Base-by-base conservation (phyloP, 2,797 vertebrate species). In the Myiotriccus ornatus region DNA sequence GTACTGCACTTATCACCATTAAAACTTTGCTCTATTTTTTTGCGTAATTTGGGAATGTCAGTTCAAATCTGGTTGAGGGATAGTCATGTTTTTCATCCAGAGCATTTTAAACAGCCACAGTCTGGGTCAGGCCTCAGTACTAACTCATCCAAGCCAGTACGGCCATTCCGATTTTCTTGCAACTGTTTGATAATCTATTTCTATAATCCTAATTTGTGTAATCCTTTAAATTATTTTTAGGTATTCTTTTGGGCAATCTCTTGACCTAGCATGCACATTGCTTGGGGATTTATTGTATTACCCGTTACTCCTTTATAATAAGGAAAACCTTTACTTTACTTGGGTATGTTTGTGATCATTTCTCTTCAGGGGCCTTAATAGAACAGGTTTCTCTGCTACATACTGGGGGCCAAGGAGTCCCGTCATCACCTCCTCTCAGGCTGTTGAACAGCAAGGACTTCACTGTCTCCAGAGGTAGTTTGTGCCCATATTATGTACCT, bases 161-260 rank as follows among this genome's bases (percentile, higher is more conserved):
- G 34, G n/a, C 63, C 20, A 12, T 88, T 60, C 32, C 25, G 13
- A 12, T 82, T 87, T 85, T 89, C 32, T 79, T 91, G 10, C 59
- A 62, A 78, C 20, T 80, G 16, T 69, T 87, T 71, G 74, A 50
- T 91, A 78, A 47, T 71, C 35, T 85, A 2, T 47, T 87, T 57
- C 56, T 89, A 17, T 83, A 78, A 64, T 77, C 50, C 30, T 78
- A 67, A 80, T 80, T 71, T 78, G 18, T 67, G 24, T 90, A 85
- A 60, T 84, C 55, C 22, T 76, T 81, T 80, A 93, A 94, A 6
- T 95, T 92, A 93, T 93, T 93, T 89, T 84, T 86, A 93, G 82
- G 41, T 92, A 60, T 14, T 93, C 22, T 53, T 73, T 81, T 9
- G 69, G 46, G 47, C 49, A 70, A n/a, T 88, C 59, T 82, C 59